Conservation (phyloP, 2,797 vertebrate species). For the Thripadectes ignobilis region DNA sequence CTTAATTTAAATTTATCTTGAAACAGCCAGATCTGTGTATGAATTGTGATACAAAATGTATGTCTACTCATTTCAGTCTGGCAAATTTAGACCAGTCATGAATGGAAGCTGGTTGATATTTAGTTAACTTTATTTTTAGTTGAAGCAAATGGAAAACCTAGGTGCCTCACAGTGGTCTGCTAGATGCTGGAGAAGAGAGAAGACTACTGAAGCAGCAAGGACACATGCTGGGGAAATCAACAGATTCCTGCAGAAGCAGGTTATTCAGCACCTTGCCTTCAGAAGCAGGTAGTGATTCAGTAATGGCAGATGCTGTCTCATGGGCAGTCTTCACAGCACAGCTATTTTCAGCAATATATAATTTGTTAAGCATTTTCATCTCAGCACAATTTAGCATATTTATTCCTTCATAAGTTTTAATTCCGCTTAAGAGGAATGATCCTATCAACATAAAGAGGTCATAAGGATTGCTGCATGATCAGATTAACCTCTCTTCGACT, state of each 20-base stretch:
- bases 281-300: background rate
- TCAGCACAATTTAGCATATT: background rate
- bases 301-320: background rate
- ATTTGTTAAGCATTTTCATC: background rate
- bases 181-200: background rate
- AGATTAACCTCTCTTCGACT: conserved; percentile 35
- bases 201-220: background rate
- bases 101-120: background rate
- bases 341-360: background rate
- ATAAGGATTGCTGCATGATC: conserved; percentile 30
- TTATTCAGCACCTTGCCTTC: background rate
- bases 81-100: background rate
- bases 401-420: conserved; percentile 21
- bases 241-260: background rate
- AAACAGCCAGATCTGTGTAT: background rate
- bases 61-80: background rate
- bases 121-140: background rate
- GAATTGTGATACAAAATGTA: background rate
- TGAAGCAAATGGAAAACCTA: background rate
- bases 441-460: conserved; percentile 34
- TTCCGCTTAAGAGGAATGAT: conserved; percentile 33
- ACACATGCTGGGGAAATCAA: background rate
- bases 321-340: background rate
- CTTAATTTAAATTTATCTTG: background rate
- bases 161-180: background rate